A percentile compares a stretch with the other conserved stretches of the same genome.
Evolutionary conservation across 2,888 invertebrate genomes (phyloP).

Genomic region (Ennomos quercinarius): DNA sequence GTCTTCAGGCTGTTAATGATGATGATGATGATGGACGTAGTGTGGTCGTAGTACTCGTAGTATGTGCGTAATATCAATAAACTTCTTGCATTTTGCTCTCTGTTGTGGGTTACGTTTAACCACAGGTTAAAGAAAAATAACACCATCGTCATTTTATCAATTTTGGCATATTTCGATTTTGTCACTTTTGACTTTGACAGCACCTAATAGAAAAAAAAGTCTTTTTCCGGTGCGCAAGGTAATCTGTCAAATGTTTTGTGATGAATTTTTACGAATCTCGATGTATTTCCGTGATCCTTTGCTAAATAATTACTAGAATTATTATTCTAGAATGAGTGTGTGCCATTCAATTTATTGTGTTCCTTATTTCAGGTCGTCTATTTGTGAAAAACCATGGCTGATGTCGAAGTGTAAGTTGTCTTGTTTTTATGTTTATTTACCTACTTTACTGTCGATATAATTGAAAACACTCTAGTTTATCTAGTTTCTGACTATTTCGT

Average conservation of each 20-base stretch:
- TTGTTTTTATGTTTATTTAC: constrained; percentile 37
- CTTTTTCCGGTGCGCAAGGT: constrained; percentile 84
- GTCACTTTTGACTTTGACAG: constrained; percentile 43
- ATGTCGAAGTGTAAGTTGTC: constrained; percentile 92
- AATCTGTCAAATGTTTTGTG: constrained; percentile 77
- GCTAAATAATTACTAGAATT: constrained; percentile 44
- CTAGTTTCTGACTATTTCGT: not conserved
- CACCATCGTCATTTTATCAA: not conserved
- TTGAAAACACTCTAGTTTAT: not conserved
- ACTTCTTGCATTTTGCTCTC: no score
- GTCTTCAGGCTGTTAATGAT: no score
- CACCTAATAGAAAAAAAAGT: constrained; percentile 53
- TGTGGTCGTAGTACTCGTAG: no score
- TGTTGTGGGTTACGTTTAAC: no score
- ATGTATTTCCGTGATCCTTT: constrained; percentile 65
- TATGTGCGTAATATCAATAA: no score
- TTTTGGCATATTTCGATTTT: constrained; percentile 22
- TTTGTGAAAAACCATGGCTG: constrained; percentile 88
- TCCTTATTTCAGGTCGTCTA: constrained; percentile 79
- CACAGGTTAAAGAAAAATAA: no score
- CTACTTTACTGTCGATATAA: constrained; percentile 1
- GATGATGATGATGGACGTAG: no score
- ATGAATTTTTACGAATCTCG: constrained; percentile 67
- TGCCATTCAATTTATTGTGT: constrained; percentile 59
- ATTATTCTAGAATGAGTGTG: constrained; percentile 46